Base-by-base conservation (phyloP, 2,113 vertebrate genomes). In the Theristicus caerulescens region DNA sequence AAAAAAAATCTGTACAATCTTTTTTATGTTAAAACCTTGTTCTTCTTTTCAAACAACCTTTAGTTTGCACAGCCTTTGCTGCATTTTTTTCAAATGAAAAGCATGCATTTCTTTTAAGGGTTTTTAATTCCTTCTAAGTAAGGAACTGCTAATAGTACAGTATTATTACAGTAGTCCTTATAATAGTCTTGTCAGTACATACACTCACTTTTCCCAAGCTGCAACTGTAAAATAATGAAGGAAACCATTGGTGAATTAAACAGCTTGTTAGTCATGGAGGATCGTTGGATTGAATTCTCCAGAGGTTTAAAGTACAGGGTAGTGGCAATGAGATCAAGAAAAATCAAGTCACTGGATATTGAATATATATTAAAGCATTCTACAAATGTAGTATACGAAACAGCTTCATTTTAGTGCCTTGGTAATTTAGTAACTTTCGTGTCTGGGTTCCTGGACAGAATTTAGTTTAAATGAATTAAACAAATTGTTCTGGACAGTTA, bases 181-280 rank as follows among this genome's bases (percentile, higher is more conserved):
- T 80, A 83, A 86, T 89, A 96, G 90, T 82, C 14, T 51, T 97
- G 95, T 96, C 87, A 89, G 86, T 94, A 62, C 62, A 36, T 87
- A 84, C n/a, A 51, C 67, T 96, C 80, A 89, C 67, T 85, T 91
- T 89, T 90, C 96, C 92, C 79, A 86, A 73, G 83, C 65, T 93
- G 86, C 88, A 92, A 49, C 71, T 91, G 61, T 95, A 92, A 97
- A 96, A 94, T 94, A 97, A 97, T 93, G 91, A 97, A 96, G 88
- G 77, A 94, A 96, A 78, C 57, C 78, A 93, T 40, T 95, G 95
- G 72, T 96, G 93, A 98, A 97, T 97, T 97, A 97, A 97, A 93
- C 57, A 97, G 90, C 94, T 97, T 97, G 93, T 97, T 98, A 97
- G 95, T 96, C 96, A 89, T 86, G 78, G 79, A 93, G 57, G 52